Evolutionary conservation across 2,888 invertebrate species (phyloP).

Genomic region (Pristionchus arcanus): DNA sequence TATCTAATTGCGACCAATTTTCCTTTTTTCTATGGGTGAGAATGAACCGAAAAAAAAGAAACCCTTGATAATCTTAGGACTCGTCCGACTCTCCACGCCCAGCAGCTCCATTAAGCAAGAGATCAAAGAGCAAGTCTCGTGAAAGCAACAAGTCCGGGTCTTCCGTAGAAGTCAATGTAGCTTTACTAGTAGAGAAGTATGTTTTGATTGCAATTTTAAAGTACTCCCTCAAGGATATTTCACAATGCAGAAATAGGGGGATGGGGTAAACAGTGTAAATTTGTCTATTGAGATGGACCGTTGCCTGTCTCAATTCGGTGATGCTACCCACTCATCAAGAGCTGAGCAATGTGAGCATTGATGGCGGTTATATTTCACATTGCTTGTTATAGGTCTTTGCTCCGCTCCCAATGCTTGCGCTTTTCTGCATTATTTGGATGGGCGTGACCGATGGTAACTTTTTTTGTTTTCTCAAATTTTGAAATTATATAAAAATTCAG

Average conservation of each 20-base stretch:
- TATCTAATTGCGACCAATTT: too few relatives aligned
- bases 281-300: neutral
- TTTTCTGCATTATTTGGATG: slow-evolving; percentile 43
- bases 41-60: too few relatives aligned
- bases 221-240: neutral
- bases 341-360: neutral
- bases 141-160: neutral
- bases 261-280: neutral
- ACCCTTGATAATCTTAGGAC: neutral
- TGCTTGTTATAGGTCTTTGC: neutral
- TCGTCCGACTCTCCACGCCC: neutral
- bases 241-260: too few relatives aligned
- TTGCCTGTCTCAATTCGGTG: slow-evolving; percentile 33
- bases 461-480: neutral
- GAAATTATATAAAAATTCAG: neutral
- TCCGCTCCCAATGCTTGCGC: slow-evolving; percentile 26
- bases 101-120: neutral
- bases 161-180: neutral
- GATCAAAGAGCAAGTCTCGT: neutral
- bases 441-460: neutral
- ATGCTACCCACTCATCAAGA: slow-evolving; percentile 20
- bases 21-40: too few relatives aligned
- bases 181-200: neutral
- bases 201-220: neutral
- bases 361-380: neutral